These are phyloP conservation scores for Leptestheria dahalacensis DNA, from an alignment of 1,140 invertebrate species.

Conservation along the genomic window DNA sequence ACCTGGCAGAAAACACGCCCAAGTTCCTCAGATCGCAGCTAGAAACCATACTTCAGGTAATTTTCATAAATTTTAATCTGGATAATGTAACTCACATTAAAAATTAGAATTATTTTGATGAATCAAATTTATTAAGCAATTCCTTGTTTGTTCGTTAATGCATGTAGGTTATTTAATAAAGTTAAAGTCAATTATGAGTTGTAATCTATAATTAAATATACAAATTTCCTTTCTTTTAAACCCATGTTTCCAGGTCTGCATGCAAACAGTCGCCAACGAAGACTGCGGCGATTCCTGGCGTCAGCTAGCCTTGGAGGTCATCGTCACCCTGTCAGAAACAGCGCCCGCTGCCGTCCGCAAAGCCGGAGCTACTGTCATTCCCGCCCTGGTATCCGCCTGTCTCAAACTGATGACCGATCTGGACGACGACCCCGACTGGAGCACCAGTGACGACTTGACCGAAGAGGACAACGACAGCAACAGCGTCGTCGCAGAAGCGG, in stretches of 20 bases:
- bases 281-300: conserved; percentile 70
- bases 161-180: too few relatives aligned
- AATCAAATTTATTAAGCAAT: too few relatives aligned
- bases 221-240: too few relatives aligned
- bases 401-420: conserved; percentile 94
- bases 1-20: conserved; percentile 80
- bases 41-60: conserved; percentile 70
- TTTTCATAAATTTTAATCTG: neutral
- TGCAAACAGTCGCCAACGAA: conserved; percentile 45
- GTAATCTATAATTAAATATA: too few relatives aligned
- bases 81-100: neutral
- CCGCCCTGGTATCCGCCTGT: conserved; percentile 59
- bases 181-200: too few relatives aligned
- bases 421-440: conserved; percentile 82
- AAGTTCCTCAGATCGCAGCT: conserved; percentile 81
- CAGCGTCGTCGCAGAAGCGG: conserved; percentile 87
- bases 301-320: conserved; percentile 79
- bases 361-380: conserved; percentile 53
- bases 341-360: conserved; percentile 92
- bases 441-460: conserved; percentile 53
- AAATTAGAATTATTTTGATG: too few relatives aligned
- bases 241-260: conserved; percentile 5
- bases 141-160: too few relatives aligned
- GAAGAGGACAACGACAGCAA: conserved; percentile 85
- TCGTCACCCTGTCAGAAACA: conserved; percentile 87